Evolutionary conservation across 2,113 vertebrate genomes (phyloP), one percentile per base, ranked within the genome.

Genomic region (Bombycilla garrulus): DNA sequence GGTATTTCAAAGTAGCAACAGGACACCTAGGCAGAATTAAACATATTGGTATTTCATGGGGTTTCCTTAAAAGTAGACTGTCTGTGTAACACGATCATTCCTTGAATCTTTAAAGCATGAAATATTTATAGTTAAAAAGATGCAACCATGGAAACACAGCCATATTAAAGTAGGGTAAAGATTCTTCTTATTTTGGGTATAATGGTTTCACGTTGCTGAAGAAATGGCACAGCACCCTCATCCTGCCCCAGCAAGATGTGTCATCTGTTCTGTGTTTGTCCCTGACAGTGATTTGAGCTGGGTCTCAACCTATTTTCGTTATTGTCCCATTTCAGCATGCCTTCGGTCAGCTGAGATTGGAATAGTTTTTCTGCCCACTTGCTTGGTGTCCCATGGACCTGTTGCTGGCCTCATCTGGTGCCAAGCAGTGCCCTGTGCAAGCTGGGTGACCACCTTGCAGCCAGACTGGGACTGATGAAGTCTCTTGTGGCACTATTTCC

Each of bases 121-220:
- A 70, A 62, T 92, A 38, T 85, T 95, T 94, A 23, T 80, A 58
- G 58, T 85, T 90, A n/a, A 61, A 87, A 88, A 95, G 35, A 73
- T 70, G 71, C 8, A 72, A 29, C 78, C 62, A 76, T 91, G 58
- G 94, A 80, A 97, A 91, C 62, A 40, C 5, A 82, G 29, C 28
- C 38, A 35, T 53, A 53, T 82, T 91, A 78, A 88, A 92, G 13
- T 23, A 62, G 33, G 53, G 45, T 74, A 85, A 95, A 88, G 26
- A 47, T 50, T 85, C 14, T 72, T 94, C 66, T 86, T 3, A 5
- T 80, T 93, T 82, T 62, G 50, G 3, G 9, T 56, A 76, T 50
- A 79, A 61, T 2, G 7, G 22, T 87, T 87, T 87, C 35, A 48
- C 0, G 10, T 66, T 57, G 45, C 67, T 76, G 47, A 82, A 66